Evolutionary conservation across 2,113 vertebrate species (phyloP).

Genomic region (Ptyas mucosa): DNA sequence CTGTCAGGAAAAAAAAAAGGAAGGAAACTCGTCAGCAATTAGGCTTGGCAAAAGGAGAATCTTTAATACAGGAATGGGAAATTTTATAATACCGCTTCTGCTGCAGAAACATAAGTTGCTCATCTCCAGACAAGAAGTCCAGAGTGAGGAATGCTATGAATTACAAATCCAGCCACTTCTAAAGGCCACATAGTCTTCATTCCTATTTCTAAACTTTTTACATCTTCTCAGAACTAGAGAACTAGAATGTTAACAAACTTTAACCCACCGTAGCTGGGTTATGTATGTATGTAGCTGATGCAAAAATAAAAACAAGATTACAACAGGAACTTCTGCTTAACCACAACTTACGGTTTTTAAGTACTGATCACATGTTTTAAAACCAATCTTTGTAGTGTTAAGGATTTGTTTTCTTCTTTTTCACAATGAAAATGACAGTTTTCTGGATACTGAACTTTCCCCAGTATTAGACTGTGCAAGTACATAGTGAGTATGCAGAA

Average conservation of each 20-base stretch:
- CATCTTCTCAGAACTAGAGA: neutral
- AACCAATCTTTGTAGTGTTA: neutral
- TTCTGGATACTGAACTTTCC: neutral
- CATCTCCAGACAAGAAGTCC: neutral
- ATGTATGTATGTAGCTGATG: too few relatives aligned
- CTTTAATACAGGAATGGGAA: neutral
- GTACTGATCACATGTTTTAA: neutral
- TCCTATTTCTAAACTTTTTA: neutral
- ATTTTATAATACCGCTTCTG: neutral
- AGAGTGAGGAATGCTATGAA: neutral
- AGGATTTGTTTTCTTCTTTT: neutral
- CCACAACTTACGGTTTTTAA: neutral
- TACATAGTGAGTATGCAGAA: neutral
- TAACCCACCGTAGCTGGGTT: neutral
- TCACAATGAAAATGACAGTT: neutral
- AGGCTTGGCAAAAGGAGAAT: neutral
- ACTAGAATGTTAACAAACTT: neutral
- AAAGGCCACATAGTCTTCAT: neutral
- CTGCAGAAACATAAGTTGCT: neutral
- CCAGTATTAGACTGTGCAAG: neutral
- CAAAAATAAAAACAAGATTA: neutral
- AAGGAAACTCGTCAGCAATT: neutral
- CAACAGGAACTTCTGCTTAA: neutral
- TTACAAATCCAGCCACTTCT: neutral
- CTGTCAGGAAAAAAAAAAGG: constrained; percentile 46